These are phyloP conservation scores for Hedychridium roseum DNA, from an alignment of 2,888 invertebrate genomes.

Conservation along the genomic window DNA sequence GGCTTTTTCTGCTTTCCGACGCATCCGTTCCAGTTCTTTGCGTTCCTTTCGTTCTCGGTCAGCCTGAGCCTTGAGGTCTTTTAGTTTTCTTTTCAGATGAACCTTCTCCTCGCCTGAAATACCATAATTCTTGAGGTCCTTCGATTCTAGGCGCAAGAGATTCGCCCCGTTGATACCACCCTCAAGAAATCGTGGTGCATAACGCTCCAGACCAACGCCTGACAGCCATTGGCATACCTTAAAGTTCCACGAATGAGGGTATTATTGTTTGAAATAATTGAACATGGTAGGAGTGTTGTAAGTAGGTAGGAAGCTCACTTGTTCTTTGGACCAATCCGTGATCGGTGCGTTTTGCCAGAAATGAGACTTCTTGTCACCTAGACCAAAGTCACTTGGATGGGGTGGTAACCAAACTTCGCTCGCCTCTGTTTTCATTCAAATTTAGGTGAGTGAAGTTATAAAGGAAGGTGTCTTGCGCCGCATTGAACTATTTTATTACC, in stretches of 20 bases:
- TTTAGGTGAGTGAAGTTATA: constrained; percentile 6
- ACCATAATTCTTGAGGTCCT: constrained; percentile 88
- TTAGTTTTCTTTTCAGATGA: constrained; percentile 84
- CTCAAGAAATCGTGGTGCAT: constrained; percentile 87
- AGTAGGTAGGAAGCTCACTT: constrained; percentile 65
- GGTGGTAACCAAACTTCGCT: constrained; percentile 66
- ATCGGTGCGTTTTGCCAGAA: constrained; percentile 75
- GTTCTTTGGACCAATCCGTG: constrained; percentile 80
- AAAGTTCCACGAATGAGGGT: too few species aligned
- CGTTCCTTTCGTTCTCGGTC: constrained; percentile 86
- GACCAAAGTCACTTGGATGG: constrained; percentile 69
- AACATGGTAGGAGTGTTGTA: background rate
- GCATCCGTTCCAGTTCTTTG: constrained; percentile 83
- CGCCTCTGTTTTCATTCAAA: constrained; percentile 48
- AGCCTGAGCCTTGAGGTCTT: constrained; percentile 80
- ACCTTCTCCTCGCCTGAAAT: constrained; percentile 83
- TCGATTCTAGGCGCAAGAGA: constrained; percentile 86
- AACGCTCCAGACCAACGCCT: constrained; percentile 81
- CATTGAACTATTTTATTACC: constrained; percentile 22
- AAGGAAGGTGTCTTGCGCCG: too few species aligned
- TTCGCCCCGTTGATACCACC: constrained; percentile 89
- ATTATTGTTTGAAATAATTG: background rate
- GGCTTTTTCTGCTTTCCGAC: constrained; percentile 86
- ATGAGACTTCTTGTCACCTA: constrained; percentile 71
- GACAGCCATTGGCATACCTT: constrained; percentile 95